Base-by-base conservation (phyloP, 2,113 vertebrate species). In the Bettongia penicillata region DNA sequence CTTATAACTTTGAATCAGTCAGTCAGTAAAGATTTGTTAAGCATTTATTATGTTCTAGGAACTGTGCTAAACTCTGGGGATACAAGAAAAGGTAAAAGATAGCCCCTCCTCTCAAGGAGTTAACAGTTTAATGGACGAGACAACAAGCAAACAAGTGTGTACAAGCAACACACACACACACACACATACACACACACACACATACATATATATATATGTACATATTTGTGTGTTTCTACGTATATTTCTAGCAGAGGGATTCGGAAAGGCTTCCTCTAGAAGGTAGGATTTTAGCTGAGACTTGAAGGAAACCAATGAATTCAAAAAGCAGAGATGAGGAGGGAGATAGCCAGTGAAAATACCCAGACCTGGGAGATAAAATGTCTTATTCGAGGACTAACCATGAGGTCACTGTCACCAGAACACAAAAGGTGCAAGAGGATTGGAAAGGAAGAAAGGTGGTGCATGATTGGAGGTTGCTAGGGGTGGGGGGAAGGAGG, bases 371-470 rank as follows among this genome's bases (percentile, higher is more conserved):
- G 26, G 37, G 84, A 43, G 53, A 53, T 24, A 22, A 28, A 47
- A 23, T 7, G 0, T 47, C 1, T 43, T 84, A 43, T 43, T 84
- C 28, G 22, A 84, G 37, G 14, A 84, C 5, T 37, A 10, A 0
- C 31, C 49, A 51, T 90, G 47, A 43, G 49, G 5, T 24, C 53
- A 22, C 37, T 22, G 4, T 84, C n/a, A 43, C 0, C 7, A 0
- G 9, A 14, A 24, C 89, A 47, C 6, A 11, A 1, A 43, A 37
- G n/a, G 2, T 4, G 0, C 2, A 2, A 31, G 47, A 26, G 1
- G 11, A 24, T 37, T 22, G 8, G 22, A 4, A 12, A n/a, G 7
- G 37, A 28, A 22, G 89, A 77, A 77, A 55, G 51, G 8, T 7
- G 0, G 28, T 3, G 14, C 16, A 22, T 52, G 52, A 16, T 22